phyloP scores from a whole-genome alignment of 2,113 vertebrate genomes.

The Conger conger region DNA sequence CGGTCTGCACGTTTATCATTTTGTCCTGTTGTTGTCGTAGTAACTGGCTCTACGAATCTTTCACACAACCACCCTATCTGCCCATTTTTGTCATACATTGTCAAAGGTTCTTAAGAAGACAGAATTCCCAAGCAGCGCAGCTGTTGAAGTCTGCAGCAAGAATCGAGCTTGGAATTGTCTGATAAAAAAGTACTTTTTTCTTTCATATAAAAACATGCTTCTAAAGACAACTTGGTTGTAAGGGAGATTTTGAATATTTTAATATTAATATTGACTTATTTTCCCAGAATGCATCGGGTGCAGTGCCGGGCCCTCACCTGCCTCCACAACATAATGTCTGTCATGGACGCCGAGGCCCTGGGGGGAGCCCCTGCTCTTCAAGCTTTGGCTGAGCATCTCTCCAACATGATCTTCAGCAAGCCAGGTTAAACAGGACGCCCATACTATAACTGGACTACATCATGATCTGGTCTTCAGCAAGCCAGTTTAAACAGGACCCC shows the following conservation, averaged over 20 bases:
- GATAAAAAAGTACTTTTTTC: slow-evolving; percentile 79
- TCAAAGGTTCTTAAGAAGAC: slow-evolving; percentile 90
- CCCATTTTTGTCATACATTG: neutral
- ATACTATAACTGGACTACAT: too few relatives aligned
- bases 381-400: slow-evolving; percentile 84
- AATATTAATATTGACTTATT: neutral
- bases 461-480: slow-evolving; percentile 51
- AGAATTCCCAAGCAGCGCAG: slow-evolving; percentile 74
- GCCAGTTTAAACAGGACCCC: neutral
- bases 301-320: slow-evolving; percentile 90
- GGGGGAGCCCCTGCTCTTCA: slow-evolving; percentile 84
- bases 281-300: slow-evolving; percentile 78
- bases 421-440: slow-evolving; percentile 63
- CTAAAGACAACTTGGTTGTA: too few relatives aligned
- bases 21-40: neutral
- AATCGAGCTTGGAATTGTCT: slow-evolving; percentile 82
- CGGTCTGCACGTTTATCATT: neutral
- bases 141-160: slow-evolving; percentile 76
- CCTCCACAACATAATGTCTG: slow-evolving; percentile 87
- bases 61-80: neutral
- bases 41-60: neutral
- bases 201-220: neutral
- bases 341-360: slow-evolving; percentile 83
- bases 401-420: slow-evolving; percentile 79
- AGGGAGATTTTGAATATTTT: too few relatives aligned